phyloP scores from a whole-genome alignment of 2,113 vertebrate species.

The Oenanthe oenanthe region DNA sequence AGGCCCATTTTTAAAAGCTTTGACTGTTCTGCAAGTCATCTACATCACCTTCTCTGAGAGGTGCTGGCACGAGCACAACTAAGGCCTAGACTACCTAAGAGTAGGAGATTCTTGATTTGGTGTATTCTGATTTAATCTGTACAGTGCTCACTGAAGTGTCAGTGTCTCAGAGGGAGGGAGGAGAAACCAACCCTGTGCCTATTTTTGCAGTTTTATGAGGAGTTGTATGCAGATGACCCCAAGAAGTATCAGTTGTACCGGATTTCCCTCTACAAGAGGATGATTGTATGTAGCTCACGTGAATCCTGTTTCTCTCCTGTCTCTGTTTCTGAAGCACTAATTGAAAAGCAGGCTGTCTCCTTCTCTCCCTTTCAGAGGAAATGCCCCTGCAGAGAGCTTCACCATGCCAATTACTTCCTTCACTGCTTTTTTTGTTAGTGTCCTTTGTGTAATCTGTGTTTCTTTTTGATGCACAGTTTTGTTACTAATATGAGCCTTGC shows the following conservation, averaged over 20 bases:
- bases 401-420: slow-evolving; percentile 61
- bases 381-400: slow-evolving; percentile 59
- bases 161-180: slow-evolving; percentile 16
- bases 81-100: neutral
- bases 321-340: slow-evolving; percentile 78
- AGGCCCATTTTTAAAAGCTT: neutral
- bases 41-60: neutral
- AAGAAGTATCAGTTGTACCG: slow-evolving; percentile 89
- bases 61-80: neutral
- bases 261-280: slow-evolving; percentile 94
- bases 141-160: slow-evolving; percentile 16
- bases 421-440: slow-evolving; percentile 69
- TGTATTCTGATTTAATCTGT: slow-evolving; percentile 26
- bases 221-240: slow-evolving; percentile 91
- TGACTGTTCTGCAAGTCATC: neutral
- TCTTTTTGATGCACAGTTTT: slow-evolving; percentile 50
- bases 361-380: slow-evolving; percentile 50
- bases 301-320: slow-evolving; percentile 46
- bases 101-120: neutral
- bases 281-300: slow-evolving; percentile 94
- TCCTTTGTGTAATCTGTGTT: slow-evolving; percentile 45
- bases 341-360: slow-evolving; percentile 68
- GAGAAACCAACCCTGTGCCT: slow-evolving; percentile 74
- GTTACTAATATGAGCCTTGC: slow-evolving; percentile 70
- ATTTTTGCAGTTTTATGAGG: slow-evolving; percentile 94